Evolutionary conservation across 1,140 invertebrate species (phyloP), one percentile per base, ranked within the genome.

Genomic region (Galendromus occidentalis): DNA sequence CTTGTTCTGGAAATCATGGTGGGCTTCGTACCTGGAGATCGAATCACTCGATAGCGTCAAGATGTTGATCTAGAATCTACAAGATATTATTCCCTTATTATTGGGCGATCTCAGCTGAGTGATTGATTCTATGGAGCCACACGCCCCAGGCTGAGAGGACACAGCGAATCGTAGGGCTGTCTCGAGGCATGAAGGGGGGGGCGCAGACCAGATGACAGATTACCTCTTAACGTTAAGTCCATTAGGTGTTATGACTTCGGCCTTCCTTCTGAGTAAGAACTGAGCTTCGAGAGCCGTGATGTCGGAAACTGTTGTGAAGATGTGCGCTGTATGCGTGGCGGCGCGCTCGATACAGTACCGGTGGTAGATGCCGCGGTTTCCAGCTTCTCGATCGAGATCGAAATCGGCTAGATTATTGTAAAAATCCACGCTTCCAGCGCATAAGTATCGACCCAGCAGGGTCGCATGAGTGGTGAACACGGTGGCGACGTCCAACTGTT

Each of bases 221-320:
- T 22, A 59, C 51, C 51, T 59, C 25, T 74, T 71, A 2, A 77
- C 74, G 72, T 76, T 77, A 25, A 78, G 68, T 12, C 76, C 76
- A 71, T 78, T 78, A 12, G 76, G 76, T 42, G 74, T 72, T 22
- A 78, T 76, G 12, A 76, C 69, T 74, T 78, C 76, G 22, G 47
- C 67, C 75, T 94, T 94, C 39, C 94, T 79, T 75, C 94, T 93
- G 0, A 99, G 79, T 51, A 99, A 81, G 80, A 97, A 86, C 77
- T 98, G 89, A 0, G 93, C 85, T 79, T 99, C 96, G 66, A 87
- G 64, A 81, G 22, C 84, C 41, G 96, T 99, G 68, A 99, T 98
- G 74, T 98, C 92, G 1, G 93, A 98, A 14, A 99, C 96, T 1
- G 96, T 99, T 0, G 96, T 98, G 75, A 99, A 98, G 42, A 90